Base-by-base conservation (phyloP, 1,140 invertebrate genomes). In the Druon quercuslanigerum region DNA sequence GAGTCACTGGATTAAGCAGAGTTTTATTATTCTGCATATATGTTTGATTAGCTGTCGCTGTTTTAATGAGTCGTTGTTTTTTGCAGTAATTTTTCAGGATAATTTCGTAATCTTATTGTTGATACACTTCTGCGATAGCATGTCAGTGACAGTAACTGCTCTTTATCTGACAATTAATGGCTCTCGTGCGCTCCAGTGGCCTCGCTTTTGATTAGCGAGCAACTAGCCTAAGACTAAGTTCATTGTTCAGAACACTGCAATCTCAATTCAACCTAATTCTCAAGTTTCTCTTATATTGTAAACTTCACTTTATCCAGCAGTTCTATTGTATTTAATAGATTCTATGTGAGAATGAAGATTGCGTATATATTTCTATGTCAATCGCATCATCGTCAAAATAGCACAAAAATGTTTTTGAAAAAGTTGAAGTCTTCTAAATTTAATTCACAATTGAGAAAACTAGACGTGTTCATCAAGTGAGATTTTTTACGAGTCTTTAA, bases 161-260 rank as follows among this genome's bases (percentile, higher is more conserved):
- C 60, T 66, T 66, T 33, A 66, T 40, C 60, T 66, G 60, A 66
- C 60, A 66, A 66, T 66, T 66, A 33, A 66, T 66, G 60, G 33
- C 60, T 66, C 40, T 66, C 40, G 40, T 66, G 60, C 60, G 40
- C 60, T 66, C 25, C 13, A 60, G 54, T 20, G 54, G 17, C 54
- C 20, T 56, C 54, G 57, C 57, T 66, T 46, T n/a, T 66, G 33
- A 66, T 66, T 66, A 25, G 40, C 25, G 9, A 56, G 54, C 54
- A 25, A 33, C 25, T 25, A 33, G 25, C 57, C 25, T 19, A 54
- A 56, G 54, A 56, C 54, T 56, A 19, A 11, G 20, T 56, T 54
- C 52, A 20, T 56, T 56, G 54, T 56, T 56, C 13, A 56, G 13
- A 56, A 9, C 9, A 46, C 40, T 9, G 54, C 17, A 56, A 56